phyloP scores from a whole-genome alignment of 2,888 invertebrate species.

The Caenorhabditis virilis region DNA sequence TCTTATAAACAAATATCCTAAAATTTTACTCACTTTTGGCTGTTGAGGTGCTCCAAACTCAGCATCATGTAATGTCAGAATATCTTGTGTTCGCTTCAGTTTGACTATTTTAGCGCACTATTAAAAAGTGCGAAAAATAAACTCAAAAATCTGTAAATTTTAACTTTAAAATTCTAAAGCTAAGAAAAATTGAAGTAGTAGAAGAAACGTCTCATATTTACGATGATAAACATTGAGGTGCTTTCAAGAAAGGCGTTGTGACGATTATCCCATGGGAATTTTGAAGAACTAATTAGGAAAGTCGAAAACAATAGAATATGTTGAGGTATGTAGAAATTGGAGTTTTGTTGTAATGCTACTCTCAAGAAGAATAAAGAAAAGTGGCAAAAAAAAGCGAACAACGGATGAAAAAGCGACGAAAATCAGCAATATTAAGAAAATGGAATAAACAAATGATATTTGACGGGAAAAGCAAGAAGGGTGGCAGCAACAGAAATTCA shows the following conservation, averaged over 20 bases:
- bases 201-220: not conserved
- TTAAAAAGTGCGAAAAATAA: conserved; percentile 1
- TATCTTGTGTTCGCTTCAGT: conserved; percentile 41
- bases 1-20: not conserved
- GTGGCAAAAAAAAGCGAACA: too few species aligned
- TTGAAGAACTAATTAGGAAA: conserved; percentile 37
- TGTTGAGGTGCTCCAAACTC: conserved; percentile 22
- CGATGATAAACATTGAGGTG: conserved; percentile 4
- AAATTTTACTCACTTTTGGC: conserved; percentile 16
- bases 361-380: too few species aligned
- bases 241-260: conserved; percentile 6
- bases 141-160: conserved; percentile 3
- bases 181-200: not conserved
- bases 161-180: not conserved
- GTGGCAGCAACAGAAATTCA: conserved; percentile 18
- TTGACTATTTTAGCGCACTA: conserved; percentile 16
- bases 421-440: too few species aligned
- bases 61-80: conserved; percentile 35
- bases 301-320: conserved; percentile 37
- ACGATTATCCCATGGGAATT: conserved; percentile 19
- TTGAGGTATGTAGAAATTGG: conserved; percentile 26
- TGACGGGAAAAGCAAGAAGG: conserved; percentile 5
- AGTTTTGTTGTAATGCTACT: too few species aligned
- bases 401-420: too few species aligned
- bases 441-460: conserved; percentile 38